These are phyloP conservation scores for Sphaeramia orbicularis DNA, from an alignment of 2,797 vertebrate genomes.

Conservation along the genomic window DNA sequence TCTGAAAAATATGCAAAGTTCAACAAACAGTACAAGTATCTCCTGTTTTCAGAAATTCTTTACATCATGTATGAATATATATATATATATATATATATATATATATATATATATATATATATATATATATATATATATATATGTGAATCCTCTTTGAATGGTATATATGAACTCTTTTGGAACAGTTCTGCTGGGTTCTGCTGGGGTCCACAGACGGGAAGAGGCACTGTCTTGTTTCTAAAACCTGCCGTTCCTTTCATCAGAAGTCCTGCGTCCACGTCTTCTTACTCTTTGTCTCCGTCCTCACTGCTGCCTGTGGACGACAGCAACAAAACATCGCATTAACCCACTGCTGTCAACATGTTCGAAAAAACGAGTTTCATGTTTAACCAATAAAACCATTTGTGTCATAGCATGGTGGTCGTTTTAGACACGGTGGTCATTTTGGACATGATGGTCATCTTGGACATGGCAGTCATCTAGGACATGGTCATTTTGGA, in stretches of 20 bases:
- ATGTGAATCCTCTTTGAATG: constrained; percentile 65
- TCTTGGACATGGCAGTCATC: no score
- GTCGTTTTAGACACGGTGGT: no score
- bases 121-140: no score
- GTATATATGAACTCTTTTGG: constrained; percentile 61
- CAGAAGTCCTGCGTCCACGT: constrained; percentile 57
- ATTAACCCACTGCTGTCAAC: no score
- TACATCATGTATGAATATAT: constrained; percentile 51
- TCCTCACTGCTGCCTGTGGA: constrained; percentile 87
- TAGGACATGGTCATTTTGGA: no score
- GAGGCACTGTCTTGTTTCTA: constrained; percentile 81
- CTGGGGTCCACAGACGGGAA: constrained; percentile 66
- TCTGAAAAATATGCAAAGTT: constrained; percentile 66
- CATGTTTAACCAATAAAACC: no score
- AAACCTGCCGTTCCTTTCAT: constrained; percentile 65
- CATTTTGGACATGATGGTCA: no score
- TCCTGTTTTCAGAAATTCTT: constrained; percentile 44
- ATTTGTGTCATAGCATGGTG: no score
- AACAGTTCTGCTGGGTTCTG: constrained; percentile 35
- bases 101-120: no score
- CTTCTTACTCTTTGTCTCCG: constrained; percentile 83
- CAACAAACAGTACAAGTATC: constrained; percentile 29
- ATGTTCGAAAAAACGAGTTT: no score
- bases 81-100: no score
- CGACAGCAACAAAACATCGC: constrained; percentile 14